Conservation (phyloP, 92 coral and sea anemone genomes). For the Bergia sp. region DNA sequence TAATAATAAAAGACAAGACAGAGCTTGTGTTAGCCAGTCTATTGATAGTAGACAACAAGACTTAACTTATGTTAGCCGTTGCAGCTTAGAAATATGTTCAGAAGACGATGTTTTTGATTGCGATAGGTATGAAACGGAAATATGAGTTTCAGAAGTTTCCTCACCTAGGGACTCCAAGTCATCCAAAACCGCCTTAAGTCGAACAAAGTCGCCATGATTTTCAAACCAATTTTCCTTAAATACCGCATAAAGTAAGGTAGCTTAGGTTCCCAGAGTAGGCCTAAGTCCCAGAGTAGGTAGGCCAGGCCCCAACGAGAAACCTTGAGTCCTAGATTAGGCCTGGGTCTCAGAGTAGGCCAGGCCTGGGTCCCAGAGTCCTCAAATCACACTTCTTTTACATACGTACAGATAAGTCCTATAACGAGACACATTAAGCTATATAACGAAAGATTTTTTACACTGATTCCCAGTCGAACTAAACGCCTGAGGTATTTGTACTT, state of each 20-base stretch:
- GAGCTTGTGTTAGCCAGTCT: conserved; percentile 6
- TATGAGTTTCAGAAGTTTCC: not conserved
- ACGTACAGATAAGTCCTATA: not conserved
- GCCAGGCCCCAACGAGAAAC: no score
- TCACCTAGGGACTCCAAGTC: no score
- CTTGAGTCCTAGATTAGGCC: no score
- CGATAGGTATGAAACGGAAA: conserved; percentile 30
- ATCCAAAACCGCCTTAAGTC: no score
- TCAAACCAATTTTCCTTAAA: no score
- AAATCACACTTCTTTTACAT: not conserved
- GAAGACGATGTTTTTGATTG: conserved; percentile 27
- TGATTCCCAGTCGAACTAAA: not conserved
- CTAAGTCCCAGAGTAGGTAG: not conserved
- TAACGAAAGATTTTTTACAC: not conserved
- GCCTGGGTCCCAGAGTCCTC: not conserved
- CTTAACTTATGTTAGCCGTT: not conserved
- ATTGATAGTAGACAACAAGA: not conserved
- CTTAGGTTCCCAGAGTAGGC: no score
- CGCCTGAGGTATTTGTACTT: not conserved
- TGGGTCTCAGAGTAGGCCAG: not conserved
- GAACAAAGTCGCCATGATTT: no score
- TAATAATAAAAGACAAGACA: not conserved
- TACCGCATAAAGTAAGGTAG: no score
- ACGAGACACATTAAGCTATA: not conserved
- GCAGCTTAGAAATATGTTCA: conserved; percentile 25